Base-by-base conservation (phyloP, 2,113 vertebrate genomes). In the Amblyopsis rosae region DNA sequence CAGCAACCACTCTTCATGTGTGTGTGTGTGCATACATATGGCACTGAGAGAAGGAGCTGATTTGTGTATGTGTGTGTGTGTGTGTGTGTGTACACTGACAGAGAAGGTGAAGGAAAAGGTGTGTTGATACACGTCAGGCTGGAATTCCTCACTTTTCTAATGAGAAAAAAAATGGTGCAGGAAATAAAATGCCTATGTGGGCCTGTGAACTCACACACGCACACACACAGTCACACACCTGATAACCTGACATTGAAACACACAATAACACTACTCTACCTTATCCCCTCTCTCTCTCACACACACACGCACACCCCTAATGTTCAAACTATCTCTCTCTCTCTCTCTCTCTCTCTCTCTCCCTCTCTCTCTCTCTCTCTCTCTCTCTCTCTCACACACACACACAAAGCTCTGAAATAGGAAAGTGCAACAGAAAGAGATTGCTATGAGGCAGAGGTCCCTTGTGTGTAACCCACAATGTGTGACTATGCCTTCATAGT, bases 401-500 rank as follows among this genome's bases (percentile, higher is more conserved):
- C 48, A 15, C 6, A 35, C 19, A 58, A 66, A 67, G 63, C 9
- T 48, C 47, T 53, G 54, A 56, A 65, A 50, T 9, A 53, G 59
- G 49, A 70, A 49, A 60, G 62, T 62, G 58, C 73, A 79, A 76
- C 79, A 77, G 76, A 70, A 83, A 58, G 46, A 26, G 70, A 51
- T 3, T 0, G 45, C 59, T 62, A 49, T 46, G 49, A 47, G 54
- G 61, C 59, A 13, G 62, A 35, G 45, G 69, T 62, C 70, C 70
- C 67, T 61, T 26, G 35, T 62, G 70, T 59, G 70, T 41, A 62
- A 59, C 59, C 26, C 33, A 66, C 65, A 83, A 67, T 62, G 59
- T 59, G 12, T 35, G 51, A 46, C 75, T 72, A 54, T 54, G n/a
- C 60, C 70, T 19, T 19, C 12, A 3, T 2, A 26, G 26, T 26